Conservation (phyloP, 1,140 invertebrate species). For the Caenorhabditis inopinata region DNA sequence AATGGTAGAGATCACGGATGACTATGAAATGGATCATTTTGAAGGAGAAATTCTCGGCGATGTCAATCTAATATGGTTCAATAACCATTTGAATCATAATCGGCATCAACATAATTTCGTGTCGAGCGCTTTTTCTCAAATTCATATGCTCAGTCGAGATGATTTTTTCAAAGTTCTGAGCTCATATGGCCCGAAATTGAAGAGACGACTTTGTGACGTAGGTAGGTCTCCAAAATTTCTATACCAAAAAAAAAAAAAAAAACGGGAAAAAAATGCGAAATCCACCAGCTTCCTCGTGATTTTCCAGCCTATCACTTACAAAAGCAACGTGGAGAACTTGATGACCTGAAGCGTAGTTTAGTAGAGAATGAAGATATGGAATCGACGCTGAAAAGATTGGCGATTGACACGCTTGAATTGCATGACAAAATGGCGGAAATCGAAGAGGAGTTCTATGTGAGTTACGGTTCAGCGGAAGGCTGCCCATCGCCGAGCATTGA, state of each 20-base stretch:
- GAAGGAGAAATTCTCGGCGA: slow-evolving; percentile 18
- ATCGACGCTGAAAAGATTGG: not conserved
- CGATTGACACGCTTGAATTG: not conserved
- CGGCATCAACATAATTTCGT: not conserved
- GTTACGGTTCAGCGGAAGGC: too few relatives aligned
- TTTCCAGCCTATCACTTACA: not conserved
- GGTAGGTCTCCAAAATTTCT: not conserved
- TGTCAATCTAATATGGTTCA: slow-evolving; percentile 13
- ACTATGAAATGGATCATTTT: not conserved
- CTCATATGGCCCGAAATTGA: slow-evolving; percentile 7
- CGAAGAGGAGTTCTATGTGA: slow-evolving; percentile 1
- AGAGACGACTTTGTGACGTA: not conserved
- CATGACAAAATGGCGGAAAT: not conserved
- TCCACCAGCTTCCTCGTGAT: too few relatives aligned
- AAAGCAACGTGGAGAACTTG: not conserved
- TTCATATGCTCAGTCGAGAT: slow-evolving; percentile 20
- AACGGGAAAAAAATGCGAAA: too few relatives aligned
- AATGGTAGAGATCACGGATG: not conserved
- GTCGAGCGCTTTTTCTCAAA: slow-evolving; percentile 1
- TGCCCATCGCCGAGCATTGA: too few relatives aligned
- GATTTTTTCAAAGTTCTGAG: slow-evolving; percentile 25
- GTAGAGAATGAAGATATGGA: slow-evolving; percentile 10
- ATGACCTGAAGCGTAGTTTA: not conserved
- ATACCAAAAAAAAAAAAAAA: too few relatives aligned
- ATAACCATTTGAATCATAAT: slow-evolving; percentile 20